A percentile compares a stretch with the other conserved stretches of the same genome.
Evolutionary conservation across 2,888 invertebrate species (phyloP).

Genomic region (Macaria notata): DNA sequence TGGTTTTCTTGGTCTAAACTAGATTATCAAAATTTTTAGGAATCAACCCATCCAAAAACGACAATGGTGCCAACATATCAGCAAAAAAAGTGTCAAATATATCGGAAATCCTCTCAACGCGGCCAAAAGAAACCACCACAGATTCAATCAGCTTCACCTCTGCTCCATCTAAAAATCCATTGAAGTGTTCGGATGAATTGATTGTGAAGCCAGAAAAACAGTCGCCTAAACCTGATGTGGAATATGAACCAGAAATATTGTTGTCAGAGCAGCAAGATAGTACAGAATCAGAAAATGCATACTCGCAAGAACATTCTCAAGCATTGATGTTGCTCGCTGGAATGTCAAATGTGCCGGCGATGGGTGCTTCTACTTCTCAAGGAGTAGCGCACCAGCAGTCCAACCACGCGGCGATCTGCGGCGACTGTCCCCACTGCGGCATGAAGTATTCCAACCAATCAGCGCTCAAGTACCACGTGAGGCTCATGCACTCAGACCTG

Average conservation of each 20-base stretch:
- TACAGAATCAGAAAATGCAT: conserved; percentile 60
- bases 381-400: conserved; percentile 66
- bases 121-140: conserved; percentile 59
- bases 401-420: conserved; percentile 81
- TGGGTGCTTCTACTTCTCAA: conserved; percentile 71
- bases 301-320: conserved; percentile 67
- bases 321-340: conserved; percentile 65
- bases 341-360: conserved; percentile 61
- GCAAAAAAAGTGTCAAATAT: conserved; percentile 62
- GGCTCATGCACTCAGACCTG: conserved; percentile 86
- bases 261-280: conserved; percentile 73
- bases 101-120: conserved; percentile 52
- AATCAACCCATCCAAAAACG: conserved; percentile 74
- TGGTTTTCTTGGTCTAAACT: too few relatives aligned
- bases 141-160: conserved; percentile 55
- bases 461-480: conserved; percentile 86
- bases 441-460: conserved; percentile 87
- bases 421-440: conserved; percentile 86
- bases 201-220: conserved; percentile 70
- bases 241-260: conserved; percentile 76
- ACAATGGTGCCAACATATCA: conserved; percentile 55
- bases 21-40: conserved; percentile 49
- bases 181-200: conserved; percentile 60
- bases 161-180: conserved; percentile 60
- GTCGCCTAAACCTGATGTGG: conserved; percentile 72